Evolutionary conservation across 2,888 invertebrate species (phyloP).

Genomic region (Hanleya hanleyi): DNA sequence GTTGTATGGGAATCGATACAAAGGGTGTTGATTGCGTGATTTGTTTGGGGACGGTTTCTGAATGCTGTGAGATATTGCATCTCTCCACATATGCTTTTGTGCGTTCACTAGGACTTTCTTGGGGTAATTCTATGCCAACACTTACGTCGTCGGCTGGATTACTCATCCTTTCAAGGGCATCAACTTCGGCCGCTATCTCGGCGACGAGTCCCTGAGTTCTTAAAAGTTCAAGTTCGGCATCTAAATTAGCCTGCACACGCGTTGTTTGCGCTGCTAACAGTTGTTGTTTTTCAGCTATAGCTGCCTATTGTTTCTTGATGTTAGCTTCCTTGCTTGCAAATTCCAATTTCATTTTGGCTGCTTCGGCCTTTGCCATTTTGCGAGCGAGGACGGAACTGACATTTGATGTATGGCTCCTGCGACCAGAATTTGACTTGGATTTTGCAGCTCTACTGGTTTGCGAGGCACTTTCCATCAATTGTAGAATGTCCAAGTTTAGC

Average conservation of each 20-base stretch:
- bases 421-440: not conserved
- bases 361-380: conserved; percentile 3
- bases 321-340: conserved; percentile 5
- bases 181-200: not conserved
- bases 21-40: too few species aligned
- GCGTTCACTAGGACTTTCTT: too few species aligned
- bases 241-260: not conserved
- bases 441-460: not conserved
- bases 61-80: too few species aligned
- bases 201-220: not conserved
- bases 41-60: too few species aligned
- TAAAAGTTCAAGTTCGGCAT: not conserved
- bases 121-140: too few species aligned
- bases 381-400: not conserved
- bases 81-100: too few species aligned
- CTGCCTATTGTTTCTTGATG: not conserved
- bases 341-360: not conserved
- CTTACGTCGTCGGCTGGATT: not conserved
- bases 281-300: not conserved
- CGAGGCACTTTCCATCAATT: not conserved
- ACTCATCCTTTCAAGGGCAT: not conserved
- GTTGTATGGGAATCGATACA: too few species aligned
- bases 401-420: not conserved
- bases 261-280: not conserved
- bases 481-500: too few species aligned